Evolutionary conservation across 2,888 invertebrate genomes (phyloP).

Genomic region (Aporophyla nigra): DNA sequence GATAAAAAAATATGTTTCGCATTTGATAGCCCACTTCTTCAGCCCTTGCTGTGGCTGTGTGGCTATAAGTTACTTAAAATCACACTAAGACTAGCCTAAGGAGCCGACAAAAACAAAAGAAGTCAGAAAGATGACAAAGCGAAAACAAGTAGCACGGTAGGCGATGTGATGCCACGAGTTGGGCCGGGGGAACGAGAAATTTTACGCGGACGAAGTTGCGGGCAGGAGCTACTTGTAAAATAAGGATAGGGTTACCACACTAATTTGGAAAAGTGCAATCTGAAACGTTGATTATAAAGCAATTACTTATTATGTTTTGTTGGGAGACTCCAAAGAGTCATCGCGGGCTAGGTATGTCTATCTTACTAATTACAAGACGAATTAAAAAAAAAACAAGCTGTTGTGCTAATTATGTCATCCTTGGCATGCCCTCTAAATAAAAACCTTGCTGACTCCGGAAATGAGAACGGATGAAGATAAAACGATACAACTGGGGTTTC

Average conservation of each 20-base stretch:
- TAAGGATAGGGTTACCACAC: neutral
- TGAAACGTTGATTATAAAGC: neutral
- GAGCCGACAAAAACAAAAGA: too few species aligned
- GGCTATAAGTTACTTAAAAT: too few species aligned
- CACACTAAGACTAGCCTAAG: too few species aligned
- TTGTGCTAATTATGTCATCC: conserved; percentile 30
- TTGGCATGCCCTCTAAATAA: conserved; percentile 11
- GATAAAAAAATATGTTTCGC: too few species aligned
- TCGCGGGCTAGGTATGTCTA: neutral
- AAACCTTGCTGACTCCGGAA: conserved; percentile 19
- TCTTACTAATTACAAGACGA: neutral
- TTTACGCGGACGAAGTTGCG: too few species aligned
- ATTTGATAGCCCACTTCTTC: too few species aligned
- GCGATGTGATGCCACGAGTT: too few species aligned
- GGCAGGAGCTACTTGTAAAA: neutral
- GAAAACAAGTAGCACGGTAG: too few species aligned
- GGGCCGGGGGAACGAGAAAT: too few species aligned
- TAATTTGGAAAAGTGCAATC: neutral
- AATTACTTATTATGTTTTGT: neutral
- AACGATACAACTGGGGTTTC: neutral
- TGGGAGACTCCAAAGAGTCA: neutral
- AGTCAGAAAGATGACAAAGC: too few species aligned
- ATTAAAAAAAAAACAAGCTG: conserved; percentile 11
- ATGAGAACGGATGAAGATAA: neutral
- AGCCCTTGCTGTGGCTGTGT: too few species aligned